Evolutionary conservation across 1,140 invertebrate species (phyloP), one percentile per base, ranked within the genome.

Genomic region (Thaumetopoea pityocampa): DNA sequence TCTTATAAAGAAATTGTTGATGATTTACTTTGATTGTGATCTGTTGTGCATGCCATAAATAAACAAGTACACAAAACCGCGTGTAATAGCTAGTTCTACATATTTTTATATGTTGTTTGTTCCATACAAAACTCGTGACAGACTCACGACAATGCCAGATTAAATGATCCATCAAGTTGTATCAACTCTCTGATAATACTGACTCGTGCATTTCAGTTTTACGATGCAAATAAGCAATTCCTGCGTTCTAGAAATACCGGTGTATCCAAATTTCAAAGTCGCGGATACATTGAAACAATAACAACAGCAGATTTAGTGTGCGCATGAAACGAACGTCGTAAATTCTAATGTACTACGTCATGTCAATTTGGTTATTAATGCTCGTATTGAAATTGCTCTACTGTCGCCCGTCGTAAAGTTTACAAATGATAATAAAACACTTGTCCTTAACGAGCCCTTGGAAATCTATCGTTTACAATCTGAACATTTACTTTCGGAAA

Each of bases 331-430:
- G 26, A 59, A 57, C 36, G 23, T 47, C 56, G 47, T 62, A 53
- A 54, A 58, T 58, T 55, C 55, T 32, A 52, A 62, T 42, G 42
- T 24, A 23, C 57, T 49, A 49, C 61, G 53, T 67, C 52, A 70
- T 26, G 14, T n/a, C 18, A 22, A 45, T 46, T 34, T 26, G 22
- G 27, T 52, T 51, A 59, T 45, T 47, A 51, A 26, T 43, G 36
- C 46, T 15, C 11, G 35, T 52, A 56, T 54, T 48, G 27, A 38
- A 23, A 24, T 35, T 18, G 27, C 24, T 65, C 65, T 59, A 70
- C 41, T 52, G 62, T 57, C 51, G 18, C 34, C 30, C 40, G 50
- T 58, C 52, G 40, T 65, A 60, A 67, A 58, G 15, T 45, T 35
- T 40, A 27, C 19, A 34, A 57, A 57, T 46, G 47, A 35, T 29